Base-by-base conservation (phyloP, 2,797 vertebrate species). In the Poeciliopsis infans region DNA sequence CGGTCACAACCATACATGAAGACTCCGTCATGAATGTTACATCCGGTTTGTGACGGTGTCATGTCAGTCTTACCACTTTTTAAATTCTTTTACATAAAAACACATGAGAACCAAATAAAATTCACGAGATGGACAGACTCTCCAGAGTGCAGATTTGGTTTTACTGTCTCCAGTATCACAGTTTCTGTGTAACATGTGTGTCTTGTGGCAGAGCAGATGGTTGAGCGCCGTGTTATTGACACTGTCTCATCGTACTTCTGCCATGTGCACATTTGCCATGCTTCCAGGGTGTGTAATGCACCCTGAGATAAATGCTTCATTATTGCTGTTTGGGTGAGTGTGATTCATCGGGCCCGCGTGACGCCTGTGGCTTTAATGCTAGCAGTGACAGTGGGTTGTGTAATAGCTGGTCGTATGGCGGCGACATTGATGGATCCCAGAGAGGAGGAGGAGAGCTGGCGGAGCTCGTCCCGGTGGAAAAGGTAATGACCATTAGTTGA, bases 221-320 rank as follows among this genome's bases (percentile, higher is more conserved):
- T 83, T 68, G 79, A 84, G 77, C 84, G 75, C 83, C 83, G 85
- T 85, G 88, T 85, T 92, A 90, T 80, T 91, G 91, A 92, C 89
- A 89, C 83, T 49, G 77, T 85, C 88, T 93, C 78, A 75, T 87
- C 83, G 85, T 88, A 79, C 89, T 88, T 71, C 79, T 81, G 68
- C 87, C 43, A 28, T 81, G 76, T 86, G 88, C 55, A 83, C 89
- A 87, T 91, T 92, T 75, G 10, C 66, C 69, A 12, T n/a, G 84
- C 89, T 90, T 83, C 83, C 85, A 86, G 84, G 81, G 78, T 88
- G 86, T 87, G 86, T 89, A 89, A 92, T 88, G 86, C 86, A 89
- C 85, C 85, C 85, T 84, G 89, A 86, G 86, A 91, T 93, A 91
- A 90, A 92, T 81, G 84, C 89, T 87, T 88, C 83, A 88, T 91